Evolutionary conservation across 2,797 vertebrate species (phyloP).

Genomic region (Peromyscus aztecus): DNA sequence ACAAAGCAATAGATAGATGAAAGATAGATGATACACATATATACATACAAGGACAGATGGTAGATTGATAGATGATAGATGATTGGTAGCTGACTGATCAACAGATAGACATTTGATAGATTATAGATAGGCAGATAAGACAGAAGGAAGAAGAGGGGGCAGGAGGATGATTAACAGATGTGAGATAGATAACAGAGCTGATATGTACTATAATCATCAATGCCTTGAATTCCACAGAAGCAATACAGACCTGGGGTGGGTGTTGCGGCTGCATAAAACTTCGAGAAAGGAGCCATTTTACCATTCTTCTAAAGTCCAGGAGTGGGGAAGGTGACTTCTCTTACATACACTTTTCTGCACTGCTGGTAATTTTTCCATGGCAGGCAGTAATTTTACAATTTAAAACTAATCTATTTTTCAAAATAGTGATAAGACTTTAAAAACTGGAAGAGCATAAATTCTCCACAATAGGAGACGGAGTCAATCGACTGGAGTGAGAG

Average conservation of each 20-base stretch:
- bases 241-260: rapidly evolving
- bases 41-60: not conserved
- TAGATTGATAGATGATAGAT: not conserved
- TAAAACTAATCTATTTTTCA: constrained; percentile 57
- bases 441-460: not conserved
- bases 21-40: not conserved
- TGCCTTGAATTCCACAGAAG: not conserved
- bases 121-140: not conserved
- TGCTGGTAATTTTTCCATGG: not conserved
- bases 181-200: not conserved
- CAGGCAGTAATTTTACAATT: constrained; percentile 57
- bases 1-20: not conserved
- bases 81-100: not conserved
- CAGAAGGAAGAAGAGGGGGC: not conserved
- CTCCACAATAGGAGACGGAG: not conserved
- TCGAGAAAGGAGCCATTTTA: not conserved
- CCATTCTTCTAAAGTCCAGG: not conserved
- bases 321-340: not conserved
- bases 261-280: rapidly evolving
- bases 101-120: not conserved
- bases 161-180: not conserved
- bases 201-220: no score
- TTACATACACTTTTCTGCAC: not conserved
- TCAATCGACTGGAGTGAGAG: not conserved
- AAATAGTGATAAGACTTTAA: constrained; percentile 48